Conservation (phyloP, 92 coral and sea anemone genomes). For the Ricordea florida region DNA sequence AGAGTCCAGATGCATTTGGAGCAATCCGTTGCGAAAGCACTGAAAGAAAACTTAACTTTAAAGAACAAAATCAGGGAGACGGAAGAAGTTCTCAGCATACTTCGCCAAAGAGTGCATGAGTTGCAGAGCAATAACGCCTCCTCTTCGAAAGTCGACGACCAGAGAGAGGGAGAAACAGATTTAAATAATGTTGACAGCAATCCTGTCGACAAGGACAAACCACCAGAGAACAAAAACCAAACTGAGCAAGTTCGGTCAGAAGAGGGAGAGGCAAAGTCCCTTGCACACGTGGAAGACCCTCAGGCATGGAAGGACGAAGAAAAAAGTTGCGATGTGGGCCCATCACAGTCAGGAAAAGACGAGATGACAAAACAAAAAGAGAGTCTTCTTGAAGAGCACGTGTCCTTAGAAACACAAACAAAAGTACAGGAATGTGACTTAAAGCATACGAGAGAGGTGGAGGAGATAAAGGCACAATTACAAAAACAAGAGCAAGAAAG, state of each 20-base stretch:
- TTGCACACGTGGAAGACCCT: too few relatives aligned
- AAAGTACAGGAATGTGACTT: not conserved
- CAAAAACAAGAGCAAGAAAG: conserved; percentile 18
- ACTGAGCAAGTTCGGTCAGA: too few relatives aligned
- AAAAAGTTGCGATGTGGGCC: not conserved
- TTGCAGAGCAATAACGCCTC: conserved; percentile 35
- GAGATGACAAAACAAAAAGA: not conserved
- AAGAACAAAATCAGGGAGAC: conserved; percentile 54
- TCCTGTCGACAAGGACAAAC: not conserved
- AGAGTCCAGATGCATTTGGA: conserved; percentile 65
- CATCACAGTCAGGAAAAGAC: not conserved
- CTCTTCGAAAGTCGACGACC: not conserved
- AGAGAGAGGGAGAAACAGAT: not conserved
- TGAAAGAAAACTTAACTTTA: conserved; percentile 45
- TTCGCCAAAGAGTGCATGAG: conserved; percentile 37
- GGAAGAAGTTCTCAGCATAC: conserved; percentile 38
- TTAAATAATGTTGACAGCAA: conserved; percentile 7
- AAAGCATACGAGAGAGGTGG: not conserved
- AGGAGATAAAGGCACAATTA: not conserved
- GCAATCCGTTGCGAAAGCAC: conserved; percentile 57
- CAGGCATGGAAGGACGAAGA: not conserved
- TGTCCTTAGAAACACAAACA: not conserved
- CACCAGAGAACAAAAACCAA: too few relatives aligned
- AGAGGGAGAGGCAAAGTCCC: too few relatives aligned
- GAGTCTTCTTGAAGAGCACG: not conserved